phyloP scores from a whole-genome alignment of 2,797 vertebrate genomes.

The Chaunax sp. region DNA sequence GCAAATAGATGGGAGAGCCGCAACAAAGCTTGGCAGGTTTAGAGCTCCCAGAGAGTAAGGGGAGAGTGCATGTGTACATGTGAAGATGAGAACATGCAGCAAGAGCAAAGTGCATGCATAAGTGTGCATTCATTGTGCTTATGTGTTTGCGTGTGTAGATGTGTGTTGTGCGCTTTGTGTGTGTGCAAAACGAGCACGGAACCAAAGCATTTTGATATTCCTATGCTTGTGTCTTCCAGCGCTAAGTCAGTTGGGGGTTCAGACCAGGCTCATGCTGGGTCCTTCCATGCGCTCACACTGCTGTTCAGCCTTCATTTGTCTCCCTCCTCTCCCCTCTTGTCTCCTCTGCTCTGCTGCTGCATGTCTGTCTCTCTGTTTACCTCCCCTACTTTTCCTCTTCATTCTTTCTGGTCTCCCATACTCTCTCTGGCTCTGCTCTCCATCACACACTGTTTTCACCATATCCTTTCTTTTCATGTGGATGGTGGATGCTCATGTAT shows the following conservation, averaged over 20 bases:
- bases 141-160: conserved; percentile 10
- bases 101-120: conserved; percentile 34
- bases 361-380: conserved; percentile 43
- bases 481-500: conserved; percentile 80
- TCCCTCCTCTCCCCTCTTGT: conserved; percentile 21
- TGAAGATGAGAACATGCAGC: conserved; percentile 33
- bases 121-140: conserved; percentile 29
- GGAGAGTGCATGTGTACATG: conserved; percentile 15
- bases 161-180: conserved; percentile 19
- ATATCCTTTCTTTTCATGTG: conserved; percentile 74
- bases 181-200: conserved; percentile 31
- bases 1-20: conserved; percentile 34
- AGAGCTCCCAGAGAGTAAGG: conserved; percentile 40
- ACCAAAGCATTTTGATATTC: conserved; percentile 68
- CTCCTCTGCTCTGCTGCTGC: conserved; percentile 31
- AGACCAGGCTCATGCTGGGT: conserved; percentile 75
- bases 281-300: conserved; percentile 68
- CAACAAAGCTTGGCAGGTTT: conserved; percentile 53
- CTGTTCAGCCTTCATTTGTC: conserved; percentile 71
- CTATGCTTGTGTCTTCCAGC: conserved; percentile 74
- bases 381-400: conserved; percentile 35
- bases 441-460: conserved; percentile 65
- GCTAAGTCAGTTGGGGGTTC: conserved; percentile 70
- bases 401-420: conserved; percentile 36
- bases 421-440: conserved; percentile 37